phyloP scores from a whole-genome alignment of 2,888 invertebrate species.

The Tortrix viridana region DNA sequence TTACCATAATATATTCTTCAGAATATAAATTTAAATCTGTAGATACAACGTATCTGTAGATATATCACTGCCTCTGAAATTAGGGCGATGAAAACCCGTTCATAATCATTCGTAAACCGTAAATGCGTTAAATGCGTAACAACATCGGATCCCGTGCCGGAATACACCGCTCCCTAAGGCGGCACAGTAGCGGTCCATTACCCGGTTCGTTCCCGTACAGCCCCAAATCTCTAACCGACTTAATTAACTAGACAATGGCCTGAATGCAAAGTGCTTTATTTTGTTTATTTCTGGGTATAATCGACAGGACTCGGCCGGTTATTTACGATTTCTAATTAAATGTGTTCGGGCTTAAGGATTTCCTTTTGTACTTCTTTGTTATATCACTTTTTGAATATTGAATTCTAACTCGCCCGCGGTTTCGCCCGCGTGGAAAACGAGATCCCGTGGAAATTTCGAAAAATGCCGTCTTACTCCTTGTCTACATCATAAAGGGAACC shows the following conservation, averaged over 20 bases:
- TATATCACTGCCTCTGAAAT: too few relatives aligned
- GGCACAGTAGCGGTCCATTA: slow-evolving; percentile 8
- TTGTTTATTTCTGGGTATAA: slow-evolving; percentile 16
- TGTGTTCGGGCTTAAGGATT: background rate
- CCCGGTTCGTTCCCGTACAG: slow-evolving; percentile 4
- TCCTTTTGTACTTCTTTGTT: background rate
- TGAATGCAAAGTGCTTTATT: slow-evolving; percentile 16
- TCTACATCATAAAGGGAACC: too few relatives aligned
- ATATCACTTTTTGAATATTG: too few relatives aligned
- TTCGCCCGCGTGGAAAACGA: too few relatives aligned
- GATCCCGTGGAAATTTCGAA: too few relatives aligned
- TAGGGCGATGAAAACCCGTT: background rate
- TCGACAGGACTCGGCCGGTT: slow-evolving; percentile 7
- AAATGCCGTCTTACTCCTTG: too few relatives aligned
- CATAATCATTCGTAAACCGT: background rate
- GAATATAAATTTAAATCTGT: too few relatives aligned
- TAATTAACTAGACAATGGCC: slow-evolving; percentile 18
- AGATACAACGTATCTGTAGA: too few relatives aligned
- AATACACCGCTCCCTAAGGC: slow-evolving; percentile 8
- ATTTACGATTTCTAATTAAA: slow-evolving; percentile 16
- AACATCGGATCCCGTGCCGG: background rate
- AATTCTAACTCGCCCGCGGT: too few relatives aligned
- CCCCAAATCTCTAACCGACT: slow-evolving; percentile 18
- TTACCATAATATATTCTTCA: too few relatives aligned
- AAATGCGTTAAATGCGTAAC: slow-evolving; percentile 1